Evolutionary conservation across 1,140 invertebrate genomes (phyloP), one percentile per base, ranked within the genome.

Genomic region (Oryzaephilus surinamensis): DNA sequence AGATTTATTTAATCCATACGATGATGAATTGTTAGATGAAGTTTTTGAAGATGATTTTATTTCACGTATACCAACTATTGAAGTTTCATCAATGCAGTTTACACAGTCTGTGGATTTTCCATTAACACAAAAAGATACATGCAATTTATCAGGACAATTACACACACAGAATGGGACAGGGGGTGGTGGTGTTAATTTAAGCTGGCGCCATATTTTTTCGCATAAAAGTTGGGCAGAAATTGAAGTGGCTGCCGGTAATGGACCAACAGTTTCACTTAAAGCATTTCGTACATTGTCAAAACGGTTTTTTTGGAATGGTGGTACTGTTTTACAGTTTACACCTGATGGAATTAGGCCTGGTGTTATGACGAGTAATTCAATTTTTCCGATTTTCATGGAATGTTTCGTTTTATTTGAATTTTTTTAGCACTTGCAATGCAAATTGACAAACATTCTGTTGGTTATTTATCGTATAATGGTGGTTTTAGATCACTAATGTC

Each of bases 21-120:
- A 83, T 52, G 76, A 84, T 50, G 53, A 56, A 43, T 51, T 58
- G 28, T 43, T 61, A 26, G 56, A 53, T 12, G 49, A 56, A 41
- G 52, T 56, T 29, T 60, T 48, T 33, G 50, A 57, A 26, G 76
- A 74, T 39, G 67, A 69, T 33, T 64, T 63, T 19, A 45, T 55
- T 30, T 61, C 66, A 18, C 54, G 70, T 7, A 69, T 90, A 50
- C 84, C 86, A 11, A 73, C 65, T 32, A 71, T 96, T 43, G 91
- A 97, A 70, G 77, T 97, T 4, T 89, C 80, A 36, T 85, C 84
- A 13, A 91, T 97, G 81, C 82, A 79, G 17, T 82, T 97, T 54
- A 75, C 78, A 18, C 92, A 96, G 58, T 91, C 89, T 0, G 88
- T 97, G 29, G 91, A 97, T 65, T 83, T 87, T 28, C 93, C 92